A percentile compares a stretch with the other conserved stretches of the same genome.
Conservation (phyloP, 2,113 vertebrate genomes). For the Galeopterus variegatus region DNA sequence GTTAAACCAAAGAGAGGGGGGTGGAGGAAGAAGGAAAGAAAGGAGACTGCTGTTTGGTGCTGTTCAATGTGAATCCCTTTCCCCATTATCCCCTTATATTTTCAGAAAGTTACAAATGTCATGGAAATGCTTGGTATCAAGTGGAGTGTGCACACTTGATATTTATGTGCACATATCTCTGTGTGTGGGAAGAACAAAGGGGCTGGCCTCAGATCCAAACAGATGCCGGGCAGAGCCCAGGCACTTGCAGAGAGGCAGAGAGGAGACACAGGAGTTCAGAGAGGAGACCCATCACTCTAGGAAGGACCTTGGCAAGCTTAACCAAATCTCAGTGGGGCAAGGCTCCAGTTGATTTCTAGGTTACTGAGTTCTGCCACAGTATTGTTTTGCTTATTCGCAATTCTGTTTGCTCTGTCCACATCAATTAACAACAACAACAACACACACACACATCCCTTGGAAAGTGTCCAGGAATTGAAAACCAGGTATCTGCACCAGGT, state of each 20-base stretch:
- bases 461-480: neutral
- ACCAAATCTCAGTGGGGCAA: neutral
- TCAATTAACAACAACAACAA: neutral
- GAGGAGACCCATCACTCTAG: neutral
- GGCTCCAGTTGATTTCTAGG: neutral
- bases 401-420: neutral
- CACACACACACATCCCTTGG: neutral
- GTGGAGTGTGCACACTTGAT: neutral
- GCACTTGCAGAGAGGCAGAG: neutral
- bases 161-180: neutral
- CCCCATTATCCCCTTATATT: neutral
- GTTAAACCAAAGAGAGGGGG: neutral
- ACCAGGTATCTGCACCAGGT: neutral
- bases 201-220: neutral
- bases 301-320: neutral
- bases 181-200: neutral
- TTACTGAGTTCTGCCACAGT: neutral
- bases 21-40: neutral
- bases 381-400: neutral
- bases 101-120: constrained; percentile 6
- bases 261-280: neutral
- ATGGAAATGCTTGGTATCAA: neutral
- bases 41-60: neutral
- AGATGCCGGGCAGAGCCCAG: neutral
- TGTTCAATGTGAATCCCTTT: neutral